phyloP scores from a whole-genome alignment of 1,140 invertebrate genomes.

The Vanessa tameamea region DNA sequence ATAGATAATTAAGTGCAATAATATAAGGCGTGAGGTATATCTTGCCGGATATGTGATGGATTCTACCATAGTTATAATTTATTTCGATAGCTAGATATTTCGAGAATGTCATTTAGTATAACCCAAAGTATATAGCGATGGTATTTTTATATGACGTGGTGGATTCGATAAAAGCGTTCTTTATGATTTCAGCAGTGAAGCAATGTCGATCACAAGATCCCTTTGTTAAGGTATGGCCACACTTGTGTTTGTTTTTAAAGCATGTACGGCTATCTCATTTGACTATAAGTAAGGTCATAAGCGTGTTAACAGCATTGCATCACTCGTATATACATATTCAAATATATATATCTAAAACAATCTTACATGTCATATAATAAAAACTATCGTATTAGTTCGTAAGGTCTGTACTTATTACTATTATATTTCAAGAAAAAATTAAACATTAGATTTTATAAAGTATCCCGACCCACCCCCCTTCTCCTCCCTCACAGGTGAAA shows the following conservation, averaged over 20 bases:
- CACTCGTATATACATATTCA: no score
- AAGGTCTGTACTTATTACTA: conserved; percentile 35
- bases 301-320: no score
- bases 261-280: no score
- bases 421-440: conserved; percentile 26
- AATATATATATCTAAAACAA: neutral
- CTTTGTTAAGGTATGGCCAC: no score
- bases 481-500: conserved; percentile 25
- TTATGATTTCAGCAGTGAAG: neutral
- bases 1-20: conserved; percentile 62
- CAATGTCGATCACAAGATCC: no score
- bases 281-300: no score
- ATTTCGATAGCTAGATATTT: conserved; percentile 31
- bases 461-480: conserved; percentile 13
- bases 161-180: neutral
- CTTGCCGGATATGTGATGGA: conserved; percentile 62
- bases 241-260: no score
- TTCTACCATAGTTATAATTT: conserved; percentile 42
- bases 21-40: conserved; percentile 41
- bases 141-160: conserved; percentile 4
- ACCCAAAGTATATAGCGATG: conserved; percentile 24
- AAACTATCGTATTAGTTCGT: conserved; percentile 16
- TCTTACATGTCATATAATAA: conserved; percentile 3
- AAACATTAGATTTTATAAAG: conserved; percentile 38
- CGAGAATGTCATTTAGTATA: conserved; percentile 20